Evolutionary conservation across 1,140 invertebrate species (phyloP).

Genomic region (Chrysomallon squamiferum): DNA sequence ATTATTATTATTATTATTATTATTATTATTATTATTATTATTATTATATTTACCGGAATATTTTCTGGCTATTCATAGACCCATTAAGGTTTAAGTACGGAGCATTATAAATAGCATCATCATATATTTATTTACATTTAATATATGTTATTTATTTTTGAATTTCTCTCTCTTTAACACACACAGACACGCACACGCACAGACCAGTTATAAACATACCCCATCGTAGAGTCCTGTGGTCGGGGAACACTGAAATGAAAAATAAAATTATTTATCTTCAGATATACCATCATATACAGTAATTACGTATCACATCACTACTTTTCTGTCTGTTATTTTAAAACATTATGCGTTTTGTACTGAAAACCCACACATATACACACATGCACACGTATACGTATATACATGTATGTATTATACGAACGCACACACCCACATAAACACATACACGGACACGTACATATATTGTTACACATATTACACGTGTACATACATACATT

Average conservation of each 20-base stretch:
- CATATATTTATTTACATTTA: too few species aligned
- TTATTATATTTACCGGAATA: too few species aligned
- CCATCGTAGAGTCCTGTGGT: constrained; percentile 32
- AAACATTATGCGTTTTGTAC: background rate
- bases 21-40: background rate
- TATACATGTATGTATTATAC: background rate
- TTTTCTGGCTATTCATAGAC: too few species aligned
- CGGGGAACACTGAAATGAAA: constrained; percentile 27
- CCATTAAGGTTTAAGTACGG: too few species aligned
- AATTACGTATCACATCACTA: background rate
- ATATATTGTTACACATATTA: background rate
- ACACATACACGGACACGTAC: background rate
- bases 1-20: background rate
- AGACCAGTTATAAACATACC: too few species aligned
- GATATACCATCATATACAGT: background rate
- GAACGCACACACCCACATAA: background rate
- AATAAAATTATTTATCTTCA: background rate
- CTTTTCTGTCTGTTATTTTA: background rate
- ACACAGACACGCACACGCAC: too few species aligned
- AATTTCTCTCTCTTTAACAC: too few species aligned
- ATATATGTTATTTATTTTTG: too few species aligned
- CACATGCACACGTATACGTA: too few species aligned
- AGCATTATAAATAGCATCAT: too few species aligned
- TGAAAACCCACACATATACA: too few species aligned
- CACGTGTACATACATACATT: too few species aligned